Conservation (phyloP, 2,888 invertebrate species). For the Agrochola lota region DNA sequence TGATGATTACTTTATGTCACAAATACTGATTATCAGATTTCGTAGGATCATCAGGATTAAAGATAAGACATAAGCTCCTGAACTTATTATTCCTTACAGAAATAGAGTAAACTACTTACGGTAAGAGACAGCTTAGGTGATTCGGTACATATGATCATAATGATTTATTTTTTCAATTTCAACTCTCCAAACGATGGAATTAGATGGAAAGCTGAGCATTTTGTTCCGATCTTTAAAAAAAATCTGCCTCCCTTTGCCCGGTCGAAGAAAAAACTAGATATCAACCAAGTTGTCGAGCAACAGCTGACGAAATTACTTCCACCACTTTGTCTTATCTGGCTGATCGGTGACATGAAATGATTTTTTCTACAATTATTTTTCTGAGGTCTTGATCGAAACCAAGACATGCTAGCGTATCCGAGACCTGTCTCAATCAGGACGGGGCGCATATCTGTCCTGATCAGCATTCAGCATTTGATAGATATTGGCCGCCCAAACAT, state of each 20-base stretch:
- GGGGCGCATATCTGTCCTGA: not conserved
- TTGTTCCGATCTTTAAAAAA: not conserved
- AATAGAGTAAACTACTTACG: not conserved
- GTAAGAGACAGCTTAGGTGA: not conserved
- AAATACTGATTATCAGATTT: conserved; percentile 25
- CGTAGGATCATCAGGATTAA: not conserved
- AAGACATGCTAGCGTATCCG: not conserved
- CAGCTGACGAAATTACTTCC: not conserved
- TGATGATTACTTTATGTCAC: conserved; percentile 12
- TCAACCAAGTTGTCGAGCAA: not conserved
- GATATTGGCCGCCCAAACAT: not conserved
- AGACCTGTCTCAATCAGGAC: not conserved
- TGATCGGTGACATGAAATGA: too few relatives aligned
- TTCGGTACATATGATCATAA: not conserved
- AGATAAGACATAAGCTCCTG: conserved; percentile 5
- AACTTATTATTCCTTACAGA: not conserved
- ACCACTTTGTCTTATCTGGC: not conserved
- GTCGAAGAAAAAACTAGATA: not conserved
- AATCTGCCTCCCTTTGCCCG: not conserved
- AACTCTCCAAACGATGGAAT: not conserved
- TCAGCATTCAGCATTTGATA: too few relatives aligned
- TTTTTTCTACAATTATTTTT: too few relatives aligned
- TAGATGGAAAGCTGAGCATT: not conserved
- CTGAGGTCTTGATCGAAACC: not conserved
- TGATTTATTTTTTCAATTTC: not conserved